Evolutionary conservation across 2,797 vertebrate genomes (phyloP), one percentile per base, ranked within the genome.

Genomic region (Bucorvus abyssinicus): DNA sequence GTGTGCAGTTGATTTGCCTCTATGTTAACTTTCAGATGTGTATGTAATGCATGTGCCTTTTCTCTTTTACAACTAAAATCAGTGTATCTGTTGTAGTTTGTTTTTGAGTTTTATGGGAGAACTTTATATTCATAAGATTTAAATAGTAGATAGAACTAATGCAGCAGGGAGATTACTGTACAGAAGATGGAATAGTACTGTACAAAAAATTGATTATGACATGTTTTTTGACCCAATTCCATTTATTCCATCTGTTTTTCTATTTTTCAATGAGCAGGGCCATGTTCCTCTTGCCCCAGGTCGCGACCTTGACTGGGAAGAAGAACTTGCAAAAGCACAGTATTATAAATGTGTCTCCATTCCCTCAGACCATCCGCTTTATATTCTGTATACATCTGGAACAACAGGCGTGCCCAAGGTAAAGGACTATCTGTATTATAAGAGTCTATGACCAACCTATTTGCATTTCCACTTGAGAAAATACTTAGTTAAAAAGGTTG

Each of bases 321-420:
- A 99, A 93, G 99, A 99, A 95, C 98, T 99, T 98, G 97, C 98
- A 44, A 97, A 98, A 71, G 98, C 99, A 71, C 95, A 77, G 7
- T 97, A 96, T 10, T 99, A 98, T 9, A 98, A 99, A 77, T 99
- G 99, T 78, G 98, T 99, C 18, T 89, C 99, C 0, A 95, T 99
- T 50, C 97, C 98, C 50, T 98, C 99, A 26, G 98, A 98, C 86
- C 99, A 99, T 79, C 99, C 99, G 0, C 98, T 99, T 50, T 99
- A 99, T 53, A 98, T 99, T 95, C 98, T 99, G 42, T 99, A 99
- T 91, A 99, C 99, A 9, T 99, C 99, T 6, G 99, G 99, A 64
- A 99, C 99, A 87, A 99, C 99, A 2, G 99, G 99, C 17, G 96
- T 98, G 5, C 99, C 99, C 22, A 99, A 99, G 99, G 99, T 99